Conservation (phyloP, 2,888 invertebrate species). For the Heliothis peltigera region DNA sequence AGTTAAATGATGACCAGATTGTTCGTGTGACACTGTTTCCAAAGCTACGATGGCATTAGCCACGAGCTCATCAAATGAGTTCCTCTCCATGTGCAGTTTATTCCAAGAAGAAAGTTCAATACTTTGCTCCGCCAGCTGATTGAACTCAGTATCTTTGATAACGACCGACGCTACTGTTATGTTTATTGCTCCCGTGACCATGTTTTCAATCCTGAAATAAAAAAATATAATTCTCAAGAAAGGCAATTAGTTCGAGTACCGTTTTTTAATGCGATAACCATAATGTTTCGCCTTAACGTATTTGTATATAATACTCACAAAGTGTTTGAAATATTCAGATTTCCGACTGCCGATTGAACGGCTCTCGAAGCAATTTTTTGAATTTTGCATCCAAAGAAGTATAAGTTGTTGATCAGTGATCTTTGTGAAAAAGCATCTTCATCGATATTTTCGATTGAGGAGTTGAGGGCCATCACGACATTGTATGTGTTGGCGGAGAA, state of each 20-base stretch:
- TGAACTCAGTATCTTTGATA: conserved; percentile 91
- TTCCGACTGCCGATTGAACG: conserved; percentile 91
- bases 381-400: conserved; percentile 90
- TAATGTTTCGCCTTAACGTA: neutral
- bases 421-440: conserved; percentile 91
- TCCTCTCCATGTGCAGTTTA: conserved; percentile 90
- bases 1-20: conserved; percentile 89
- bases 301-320: conserved; percentile 80
- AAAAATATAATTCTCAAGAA: neutral
- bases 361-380: conserved; percentile 89
- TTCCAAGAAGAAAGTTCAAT: conserved; percentile 92
- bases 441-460: conserved; percentile 90
- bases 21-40: conserved; percentile 88
- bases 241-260: too few species aligned
- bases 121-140: conserved; percentile 89
- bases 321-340: conserved; percentile 91
- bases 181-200: conserved; percentile 91
- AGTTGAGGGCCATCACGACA: conserved; percentile 91
- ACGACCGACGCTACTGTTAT: conserved; percentile 91
- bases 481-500: conserved; percentile 92
- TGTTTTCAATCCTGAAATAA: conserved; percentile 90
- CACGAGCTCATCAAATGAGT: conserved; percentile 91
- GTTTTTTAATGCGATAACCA: too few species aligned
- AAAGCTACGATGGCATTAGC: conserved; percentile 88
- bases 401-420: conserved; percentile 91